These are phyloP conservation scores for Cebidichthys violaceus DNA, from an alignment of 2,113 vertebrate species.

Conservation along the genomic window DNA sequence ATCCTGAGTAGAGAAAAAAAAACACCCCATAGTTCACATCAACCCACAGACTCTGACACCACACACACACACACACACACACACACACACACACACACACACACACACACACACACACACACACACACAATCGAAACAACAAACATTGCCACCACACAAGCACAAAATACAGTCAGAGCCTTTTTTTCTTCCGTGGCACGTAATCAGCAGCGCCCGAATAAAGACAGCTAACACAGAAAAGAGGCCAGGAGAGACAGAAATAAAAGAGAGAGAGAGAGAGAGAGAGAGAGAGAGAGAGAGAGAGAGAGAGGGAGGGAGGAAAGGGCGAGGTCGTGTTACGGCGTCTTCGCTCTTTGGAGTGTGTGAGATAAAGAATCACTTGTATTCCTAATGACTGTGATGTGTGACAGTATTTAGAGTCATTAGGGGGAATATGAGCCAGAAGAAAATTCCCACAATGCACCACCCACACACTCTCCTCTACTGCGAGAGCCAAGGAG, in stretches of 20 bases:
- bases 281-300: neutral
- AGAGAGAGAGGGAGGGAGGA: constrained; percentile 4
- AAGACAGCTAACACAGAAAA: constrained; percentile 8
- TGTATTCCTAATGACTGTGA: constrained; percentile 61
- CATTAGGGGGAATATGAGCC: constrained; percentile 58
- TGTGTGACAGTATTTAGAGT: constrained; percentile 63
- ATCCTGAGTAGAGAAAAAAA: neutral
- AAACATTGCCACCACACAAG: constrained; percentile 26
- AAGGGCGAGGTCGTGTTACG: constrained; percentile 6
- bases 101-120: constrained; percentile 1
- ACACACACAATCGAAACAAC: constrained; percentile 11
- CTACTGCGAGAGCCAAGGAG: constrained; percentile 16
- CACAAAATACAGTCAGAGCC: constrained; percentile 17
- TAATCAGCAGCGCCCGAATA: constrained; percentile 27
- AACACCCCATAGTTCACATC: constrained; percentile 4
- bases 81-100: neutral
- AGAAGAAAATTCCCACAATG: constrained; percentile 54
- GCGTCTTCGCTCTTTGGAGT: constrained; percentile 31
- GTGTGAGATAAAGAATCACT: constrained; percentile 54
- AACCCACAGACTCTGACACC: neutral
- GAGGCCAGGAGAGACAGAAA: constrained; percentile 14
- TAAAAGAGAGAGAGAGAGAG: neutral
- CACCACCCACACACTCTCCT: constrained; percentile 56
- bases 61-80: constrained; percentile 2
- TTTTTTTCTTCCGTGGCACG: neutral